phyloP scores from a whole-genome alignment of 2,113 vertebrate species.

The Trochalopteron elliotii region DNA sequence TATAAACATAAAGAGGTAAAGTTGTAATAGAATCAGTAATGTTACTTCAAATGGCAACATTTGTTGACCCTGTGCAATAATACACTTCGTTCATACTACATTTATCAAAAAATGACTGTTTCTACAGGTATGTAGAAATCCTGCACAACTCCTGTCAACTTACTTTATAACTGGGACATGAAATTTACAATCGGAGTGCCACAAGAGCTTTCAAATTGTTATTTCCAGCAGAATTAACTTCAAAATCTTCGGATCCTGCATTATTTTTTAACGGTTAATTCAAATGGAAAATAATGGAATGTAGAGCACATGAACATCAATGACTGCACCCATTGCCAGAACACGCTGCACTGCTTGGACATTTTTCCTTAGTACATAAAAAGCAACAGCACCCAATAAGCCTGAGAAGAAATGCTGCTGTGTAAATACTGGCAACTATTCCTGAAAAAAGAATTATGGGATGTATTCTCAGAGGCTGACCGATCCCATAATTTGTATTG shows the following conservation, averaged over 20 bases:
- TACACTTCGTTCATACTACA: conserved; percentile 71
- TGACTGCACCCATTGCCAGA: conserved; percentile 67
- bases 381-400: conserved; percentile 86
- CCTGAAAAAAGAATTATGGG: conserved; percentile 83
- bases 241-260: conserved; percentile 48
- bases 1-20: conserved; percentile 85
- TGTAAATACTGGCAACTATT: conserved; percentile 87
- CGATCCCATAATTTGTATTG: conserved; percentile 82
- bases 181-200: conserved; percentile 74
- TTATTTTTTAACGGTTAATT: conserved; percentile 54
- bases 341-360: conserved; percentile 71
- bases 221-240: conserved; percentile 55
- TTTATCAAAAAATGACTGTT: conserved; percentile 65
- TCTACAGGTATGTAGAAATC: conserved; percentile 63
- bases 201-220: conserved; percentile 55
- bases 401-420: conserved; percentile 85
- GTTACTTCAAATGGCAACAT: conserved; percentile 74
- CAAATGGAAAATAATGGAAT: conserved; percentile 55
- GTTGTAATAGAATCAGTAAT: conserved; percentile 79
- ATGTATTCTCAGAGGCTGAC: conserved; percentile 76
- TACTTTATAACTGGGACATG: conserved; percentile 61
- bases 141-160: conserved; percentile 51
- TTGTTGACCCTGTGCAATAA: conserved; percentile 81
- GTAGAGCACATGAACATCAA: conserved; percentile 62
- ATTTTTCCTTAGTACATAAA: conserved; percentile 75